phyloP scores from a whole-genome alignment of 2,888 invertebrate species.

The Campaea margaritaria region DNA sequence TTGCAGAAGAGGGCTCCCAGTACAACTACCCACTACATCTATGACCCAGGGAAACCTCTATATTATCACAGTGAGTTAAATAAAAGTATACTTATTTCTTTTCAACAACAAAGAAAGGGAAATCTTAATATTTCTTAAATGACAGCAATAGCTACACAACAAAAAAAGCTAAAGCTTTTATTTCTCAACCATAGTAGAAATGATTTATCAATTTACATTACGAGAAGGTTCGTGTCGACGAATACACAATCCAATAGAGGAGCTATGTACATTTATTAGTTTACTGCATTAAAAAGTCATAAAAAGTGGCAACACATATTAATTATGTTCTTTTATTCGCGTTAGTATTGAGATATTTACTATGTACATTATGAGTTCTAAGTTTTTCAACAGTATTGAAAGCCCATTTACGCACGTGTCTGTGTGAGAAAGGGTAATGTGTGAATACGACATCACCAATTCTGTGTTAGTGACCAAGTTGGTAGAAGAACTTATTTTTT shows the following conservation, averaged over 20 bases:
- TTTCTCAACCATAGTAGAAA: conserved; percentile 7
- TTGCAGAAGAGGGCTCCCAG: no score
- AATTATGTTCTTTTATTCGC: not conserved
- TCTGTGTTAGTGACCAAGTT: no score
- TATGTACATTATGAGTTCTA: no score
- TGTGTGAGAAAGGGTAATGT: no score
- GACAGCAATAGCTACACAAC: not conserved
- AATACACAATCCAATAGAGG: not conserved
- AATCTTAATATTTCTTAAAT: conserved; percentile 12
- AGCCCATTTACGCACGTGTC: no score
- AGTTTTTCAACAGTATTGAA: no score
- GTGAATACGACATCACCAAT: no score
- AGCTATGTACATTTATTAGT: not conserved
- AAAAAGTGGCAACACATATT: not conserved
- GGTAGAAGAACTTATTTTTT: no score
- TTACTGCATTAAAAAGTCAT: not conserved
- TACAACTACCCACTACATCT: no score
- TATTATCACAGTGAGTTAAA: no score
- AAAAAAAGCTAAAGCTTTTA: conserved; percentile 1
- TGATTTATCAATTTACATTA: conserved; percentile 35
- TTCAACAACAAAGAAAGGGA: conserved; percentile 2
- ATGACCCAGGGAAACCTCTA: no score
- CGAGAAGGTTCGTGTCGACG: conserved; percentile 9
- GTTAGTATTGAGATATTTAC: not conserved
- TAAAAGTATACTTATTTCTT: no score